Conservation (phyloP, 1,140 invertebrate species). For the Lepidostoma basale region DNA sequence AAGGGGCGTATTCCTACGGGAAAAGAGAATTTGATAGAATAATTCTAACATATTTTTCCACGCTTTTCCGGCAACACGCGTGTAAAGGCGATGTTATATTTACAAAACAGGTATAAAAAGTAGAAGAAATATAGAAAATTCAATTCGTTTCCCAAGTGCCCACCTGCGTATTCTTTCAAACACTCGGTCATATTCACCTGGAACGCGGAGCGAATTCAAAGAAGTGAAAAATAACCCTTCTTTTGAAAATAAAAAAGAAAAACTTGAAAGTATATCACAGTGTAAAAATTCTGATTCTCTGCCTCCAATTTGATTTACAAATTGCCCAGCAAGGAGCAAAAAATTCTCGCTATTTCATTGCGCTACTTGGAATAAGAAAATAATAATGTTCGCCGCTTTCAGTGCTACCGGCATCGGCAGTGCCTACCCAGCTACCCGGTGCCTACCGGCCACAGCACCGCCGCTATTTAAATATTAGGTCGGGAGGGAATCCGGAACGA, state of each 20-base stretch:
- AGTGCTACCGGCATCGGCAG: too few relatives aligned
- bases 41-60: too few relatives aligned
- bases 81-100: too few relatives aligned
- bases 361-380: background rate
- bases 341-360: background rate
- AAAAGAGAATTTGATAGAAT: too few relatives aligned
- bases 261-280: background rate
- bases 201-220: background rate
- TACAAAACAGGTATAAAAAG: background rate
- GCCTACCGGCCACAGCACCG: too few relatives aligned
- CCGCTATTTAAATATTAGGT: too few relatives aligned
- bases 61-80: too few relatives aligned
- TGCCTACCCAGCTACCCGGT: too few relatives aligned
- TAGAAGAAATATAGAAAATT: background rate
- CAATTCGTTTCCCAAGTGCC: background rate
- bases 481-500: too few relatives aligned
- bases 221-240: slow-evolving; percentile 3
- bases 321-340: background rate
- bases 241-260: background rate
- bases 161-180: background rate
- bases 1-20: too few relatives aligned
- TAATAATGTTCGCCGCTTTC: background rate
- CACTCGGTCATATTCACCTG: background rate
- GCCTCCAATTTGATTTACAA: slow-evolving; percentile 1
- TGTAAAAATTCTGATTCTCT: background rate